A percentile compares a stretch with the other conserved stretches of the same genome.
Conservation (phyloP, 2,888 invertebrate species). For the Calliphora vomitoria region DNA sequence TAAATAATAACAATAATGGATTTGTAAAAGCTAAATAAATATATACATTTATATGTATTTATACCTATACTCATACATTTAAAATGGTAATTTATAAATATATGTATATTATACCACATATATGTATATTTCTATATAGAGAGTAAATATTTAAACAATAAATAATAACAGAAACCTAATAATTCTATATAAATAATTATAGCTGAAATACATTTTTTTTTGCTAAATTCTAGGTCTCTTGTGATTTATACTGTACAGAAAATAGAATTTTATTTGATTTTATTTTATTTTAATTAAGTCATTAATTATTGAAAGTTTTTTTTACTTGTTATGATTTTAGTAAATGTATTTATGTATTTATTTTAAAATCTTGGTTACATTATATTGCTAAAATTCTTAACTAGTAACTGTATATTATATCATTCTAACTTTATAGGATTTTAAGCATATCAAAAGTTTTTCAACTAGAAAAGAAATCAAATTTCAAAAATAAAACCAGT, state of each 20-base stretch:
- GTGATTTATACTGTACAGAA: background rate
- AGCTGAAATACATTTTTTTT: slow-evolving; percentile 15
- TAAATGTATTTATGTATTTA: background rate
- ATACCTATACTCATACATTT: too few species aligned
- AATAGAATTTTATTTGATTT: background rate
- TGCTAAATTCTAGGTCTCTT: background rate
- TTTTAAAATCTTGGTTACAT: background rate
- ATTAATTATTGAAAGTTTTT: background rate
- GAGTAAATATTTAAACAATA: slow-evolving; percentile 1
- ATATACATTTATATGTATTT: background rate
- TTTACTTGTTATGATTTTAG: background rate
- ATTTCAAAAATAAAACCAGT: too few species aligned
- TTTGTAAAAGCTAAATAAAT: slow-evolving; percentile 10
- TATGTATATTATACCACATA: too few species aligned
- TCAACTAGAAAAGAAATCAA: too few species aligned
- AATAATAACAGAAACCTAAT: background rate
- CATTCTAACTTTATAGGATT: too few species aligned
- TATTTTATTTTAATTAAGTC: background rate
- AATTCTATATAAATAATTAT: background rate
- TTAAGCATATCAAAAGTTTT: too few species aligned
- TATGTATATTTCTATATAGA: background rate
- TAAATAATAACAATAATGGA: slow-evolving; percentile 29
- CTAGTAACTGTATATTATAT: background rate
- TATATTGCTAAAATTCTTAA: background rate
- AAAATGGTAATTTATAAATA: background rate